Evolutionary conservation across 1,140 invertebrate species (phyloP).

Genomic region (Hirudo medicinalis): DNA sequence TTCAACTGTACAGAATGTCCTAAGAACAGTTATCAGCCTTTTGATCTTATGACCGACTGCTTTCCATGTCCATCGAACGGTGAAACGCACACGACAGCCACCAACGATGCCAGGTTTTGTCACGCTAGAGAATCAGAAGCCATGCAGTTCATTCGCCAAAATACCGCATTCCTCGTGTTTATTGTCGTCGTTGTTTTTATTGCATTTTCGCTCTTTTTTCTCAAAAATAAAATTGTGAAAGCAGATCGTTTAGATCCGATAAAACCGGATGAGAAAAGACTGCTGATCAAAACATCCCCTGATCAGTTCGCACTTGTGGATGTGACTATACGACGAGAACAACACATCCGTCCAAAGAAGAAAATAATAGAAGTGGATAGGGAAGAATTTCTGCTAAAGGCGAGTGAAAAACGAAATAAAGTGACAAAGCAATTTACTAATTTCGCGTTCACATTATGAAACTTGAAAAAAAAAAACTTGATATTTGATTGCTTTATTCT

Average conservation of each 20-base stretch:
- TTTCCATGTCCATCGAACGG: constrained; percentile 3
- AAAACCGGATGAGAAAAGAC: not conserved
- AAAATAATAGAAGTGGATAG: constrained; percentile 5
- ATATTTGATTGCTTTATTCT: not conserved
- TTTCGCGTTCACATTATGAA: not conserved
- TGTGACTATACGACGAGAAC: not conserved
- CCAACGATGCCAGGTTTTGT: not conserved
- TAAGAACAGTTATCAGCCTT: not conserved
- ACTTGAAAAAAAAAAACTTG: not conserved
- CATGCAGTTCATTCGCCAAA: not conserved
- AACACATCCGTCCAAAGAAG: not conserved
- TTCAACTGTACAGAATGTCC: not conserved
- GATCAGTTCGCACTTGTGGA: not conserved
- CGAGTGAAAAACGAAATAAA: not conserved
- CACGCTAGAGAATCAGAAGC: not conserved
- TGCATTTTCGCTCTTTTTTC: not conserved
- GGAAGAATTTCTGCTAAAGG: not conserved
- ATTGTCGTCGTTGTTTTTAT: not conserved
- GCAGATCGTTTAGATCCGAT: not conserved
- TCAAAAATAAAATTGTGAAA: not conserved
- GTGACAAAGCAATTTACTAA: not conserved
- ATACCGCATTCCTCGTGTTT: not conserved
- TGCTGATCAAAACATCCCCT: not conserved
- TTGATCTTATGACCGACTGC: constrained; percentile 1
- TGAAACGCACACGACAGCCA: not conserved